A percentile compares a stretch with the other conserved stretches of the same genome.
Evolutionary conservation across 2,113 vertebrate genomes (phyloP).

Genomic region (Aegotheles bennettii): DNA sequence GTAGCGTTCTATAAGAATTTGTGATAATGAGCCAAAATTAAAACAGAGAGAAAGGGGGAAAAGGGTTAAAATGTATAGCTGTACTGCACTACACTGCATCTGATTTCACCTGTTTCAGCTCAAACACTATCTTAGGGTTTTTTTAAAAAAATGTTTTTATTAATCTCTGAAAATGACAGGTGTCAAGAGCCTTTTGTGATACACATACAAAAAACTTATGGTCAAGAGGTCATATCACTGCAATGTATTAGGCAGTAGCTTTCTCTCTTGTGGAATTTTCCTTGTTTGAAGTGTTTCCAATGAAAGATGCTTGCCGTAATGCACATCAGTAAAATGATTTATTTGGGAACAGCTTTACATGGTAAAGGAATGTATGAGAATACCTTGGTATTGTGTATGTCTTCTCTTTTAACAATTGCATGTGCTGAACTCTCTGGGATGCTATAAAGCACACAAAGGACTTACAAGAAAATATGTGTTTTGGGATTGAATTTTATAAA

Average conservation of each 20-base stretch:
- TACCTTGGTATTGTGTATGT: conserved; percentile 36
- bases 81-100: conserved; percentile 66
- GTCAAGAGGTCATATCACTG: conserved; percentile 64
- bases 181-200: conserved; percentile 71
- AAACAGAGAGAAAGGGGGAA: conserved; percentile 67
- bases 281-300: conserved; percentile 71
- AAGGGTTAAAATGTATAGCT: conserved; percentile 66
- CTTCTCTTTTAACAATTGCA: neutral
- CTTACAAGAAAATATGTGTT: neutral
- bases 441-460: neutral
- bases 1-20: conserved; percentile 70
- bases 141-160: conserved; percentile 39
- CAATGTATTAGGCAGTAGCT: conserved; percentile 65
- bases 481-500: conserved; percentile 8
- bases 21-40: conserved; percentile 77
- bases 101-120: conserved; percentile 65
- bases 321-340: conserved; percentile 65
- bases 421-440: conserved; percentile 15
- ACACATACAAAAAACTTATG: conserved; percentile 54
- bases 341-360: conserved; percentile 59
- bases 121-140: neutral
- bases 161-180: conserved; percentile 74
- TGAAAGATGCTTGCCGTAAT: conserved; percentile 64
- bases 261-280: conserved; percentile 72
- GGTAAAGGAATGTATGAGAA: conserved; percentile 49